A percentile compares a stretch with the other conserved stretches of the same genome.
Evolutionary conservation across 2,797 vertebrate species (phyloP).

Genomic region (Halcyon badia): DNA sequence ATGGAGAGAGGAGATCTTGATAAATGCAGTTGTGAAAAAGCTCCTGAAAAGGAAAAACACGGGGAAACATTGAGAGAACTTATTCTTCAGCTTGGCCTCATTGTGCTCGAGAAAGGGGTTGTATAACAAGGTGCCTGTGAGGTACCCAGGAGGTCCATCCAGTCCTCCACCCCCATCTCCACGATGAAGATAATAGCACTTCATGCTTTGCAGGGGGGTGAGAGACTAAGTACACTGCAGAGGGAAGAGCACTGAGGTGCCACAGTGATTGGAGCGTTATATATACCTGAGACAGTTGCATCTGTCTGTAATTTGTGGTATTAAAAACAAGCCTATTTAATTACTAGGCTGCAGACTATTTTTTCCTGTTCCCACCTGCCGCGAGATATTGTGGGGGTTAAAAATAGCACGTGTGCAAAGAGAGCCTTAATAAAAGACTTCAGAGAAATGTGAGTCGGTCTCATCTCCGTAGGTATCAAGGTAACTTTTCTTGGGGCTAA

Average conservation of each 20-base stretch:
- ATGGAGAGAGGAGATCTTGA: neutral
- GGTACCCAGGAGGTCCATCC: neutral
- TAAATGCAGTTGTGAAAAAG: neutral
- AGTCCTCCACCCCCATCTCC: neutral
- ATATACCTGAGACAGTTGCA: conserved; percentile 12
- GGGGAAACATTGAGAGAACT: fast-evolving
- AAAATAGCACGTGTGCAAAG: conserved; percentile 42
- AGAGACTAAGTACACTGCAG: neutral
- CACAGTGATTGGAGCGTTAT: neutral
- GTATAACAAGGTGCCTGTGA: neutral
- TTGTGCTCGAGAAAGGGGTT: neutral
- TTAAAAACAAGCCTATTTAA: conserved; percentile 39
- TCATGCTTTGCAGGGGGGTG: neutral
- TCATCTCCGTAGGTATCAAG: neutral
- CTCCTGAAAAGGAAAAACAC: neutral
- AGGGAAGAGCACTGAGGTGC: neutral
- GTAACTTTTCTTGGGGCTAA: neutral
- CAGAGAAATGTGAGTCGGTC: neutral
- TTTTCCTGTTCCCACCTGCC: conserved; percentile 34
- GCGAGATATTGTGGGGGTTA: conserved; percentile 25
- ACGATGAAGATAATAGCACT: neutral
- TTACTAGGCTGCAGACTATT: conserved; percentile 42
- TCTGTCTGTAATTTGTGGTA: neutral
- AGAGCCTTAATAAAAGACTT: conserved; percentile 11
- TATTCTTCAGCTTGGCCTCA: neutral